Base-by-base conservation (phyloP, 2,888 invertebrate genomes). In the Hypsopygia costalis region DNA sequence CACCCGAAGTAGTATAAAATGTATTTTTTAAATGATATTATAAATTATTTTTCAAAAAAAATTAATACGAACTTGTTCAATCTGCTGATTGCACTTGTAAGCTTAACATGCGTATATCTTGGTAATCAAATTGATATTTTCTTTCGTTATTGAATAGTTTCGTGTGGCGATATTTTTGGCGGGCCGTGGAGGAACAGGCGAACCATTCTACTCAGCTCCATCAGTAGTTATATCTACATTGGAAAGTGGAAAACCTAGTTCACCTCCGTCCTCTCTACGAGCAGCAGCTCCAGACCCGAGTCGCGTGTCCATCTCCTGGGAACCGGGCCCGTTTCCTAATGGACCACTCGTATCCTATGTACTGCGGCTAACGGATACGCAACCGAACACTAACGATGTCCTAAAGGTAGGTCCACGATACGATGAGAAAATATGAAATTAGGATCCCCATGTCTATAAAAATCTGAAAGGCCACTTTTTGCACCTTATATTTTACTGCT, bases 291-390 rank as follows among this genome's bases (percentile, higher is more conserved):
- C 96, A 40, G 96, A 97, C 77, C 91, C 94, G 36, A 92, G 93
- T 55, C 92, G 96, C 55, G 93, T 97, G 47, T 95, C 95, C 49
- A 92, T 98, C 45, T 94, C 94, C 58, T 98, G 97, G 97, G 93
- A 93, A 72, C 94, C 95, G 9, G 97, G 97, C 9, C 91, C 92
- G 39, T 96, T 95, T 69, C 94, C 94, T 37, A 97, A 97, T 77
- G 97, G 96, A 51, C 96, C 96, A 29, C 91, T 98, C 58, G 92
- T 95, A 46, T 95, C 96, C 51, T 98, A 97, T 83, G 94, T 94
- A 52, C 86, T 97, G 51, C 90, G 93, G 60, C 91, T 97, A 33
- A 90, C 90, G 11, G 90, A 91, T 52, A 79, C 82, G 0, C 81
- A 89, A 34, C 86, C 89, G 21, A 89, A 90, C 55, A 91, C 91